A percentile compares a stretch with the other conserved stretches of the same genome.
phyloP scores from a whole-genome alignment of 2,888 invertebrate genomes.

The Lepidochitona cinerea region DNA sequence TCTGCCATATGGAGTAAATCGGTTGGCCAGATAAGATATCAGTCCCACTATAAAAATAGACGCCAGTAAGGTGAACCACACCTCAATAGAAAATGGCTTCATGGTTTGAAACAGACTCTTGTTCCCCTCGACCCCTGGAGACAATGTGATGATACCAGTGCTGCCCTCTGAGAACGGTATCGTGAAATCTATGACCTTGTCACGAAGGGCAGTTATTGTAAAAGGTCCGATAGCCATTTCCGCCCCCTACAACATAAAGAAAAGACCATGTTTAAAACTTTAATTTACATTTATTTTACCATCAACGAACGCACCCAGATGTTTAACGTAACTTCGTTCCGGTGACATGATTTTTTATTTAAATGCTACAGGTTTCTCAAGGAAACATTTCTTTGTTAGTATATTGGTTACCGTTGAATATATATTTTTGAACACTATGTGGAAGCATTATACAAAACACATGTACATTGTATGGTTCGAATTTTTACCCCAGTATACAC shows the following conservation, averaged over 20 bases:
- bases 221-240: conserved; percentile 1
- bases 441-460: no score
- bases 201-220: background rate
- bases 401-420: no score
- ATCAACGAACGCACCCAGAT: no score
- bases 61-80: background rate
- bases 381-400: no score
- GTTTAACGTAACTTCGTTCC: no score
- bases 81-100: background rate
- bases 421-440: background rate
- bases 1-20: background rate
- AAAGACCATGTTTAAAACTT: no score
- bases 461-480: background rate
- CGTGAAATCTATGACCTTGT: conserved; percentile 4
- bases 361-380: no score
- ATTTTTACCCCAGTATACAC: conserved; percentile 27
- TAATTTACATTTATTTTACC: no score
- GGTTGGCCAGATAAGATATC: background rate
- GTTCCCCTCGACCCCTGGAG: background rate
- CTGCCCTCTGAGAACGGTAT: background rate
- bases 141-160: background rate
- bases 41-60: background rate
- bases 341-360: no score
- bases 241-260: no score
- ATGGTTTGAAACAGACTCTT: background rate